Evolutionary conservation across 2,888 invertebrate species (phyloP).

Genomic region (Scrobipalpa atriplicella): DNA sequence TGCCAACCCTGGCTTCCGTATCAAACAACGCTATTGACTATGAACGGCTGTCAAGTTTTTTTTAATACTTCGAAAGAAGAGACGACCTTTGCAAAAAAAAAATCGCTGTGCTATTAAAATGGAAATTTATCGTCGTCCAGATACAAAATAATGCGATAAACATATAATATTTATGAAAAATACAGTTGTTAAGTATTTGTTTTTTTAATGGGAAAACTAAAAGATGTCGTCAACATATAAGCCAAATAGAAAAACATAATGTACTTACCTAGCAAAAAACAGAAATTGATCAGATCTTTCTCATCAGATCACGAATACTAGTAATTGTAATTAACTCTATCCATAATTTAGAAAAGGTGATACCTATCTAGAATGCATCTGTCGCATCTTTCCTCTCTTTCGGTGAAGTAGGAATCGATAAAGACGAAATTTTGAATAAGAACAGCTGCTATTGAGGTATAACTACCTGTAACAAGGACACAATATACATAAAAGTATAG

Average conservation of each 20-base stretch:
- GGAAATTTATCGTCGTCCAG: neutral
- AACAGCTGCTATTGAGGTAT: slow-evolving; percentile 11
- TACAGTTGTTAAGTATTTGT: neutral
- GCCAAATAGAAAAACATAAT: neutral
- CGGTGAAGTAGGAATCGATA: neutral
- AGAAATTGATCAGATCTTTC: neutral
- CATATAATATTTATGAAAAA: neutral
- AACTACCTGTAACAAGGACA: slow-evolving; percentile 19
- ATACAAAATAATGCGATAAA: neutral
- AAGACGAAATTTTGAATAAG: neutral
- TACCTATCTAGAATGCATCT: slow-evolving; percentile 6
- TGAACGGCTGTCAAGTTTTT: slow-evolving; percentile 4
- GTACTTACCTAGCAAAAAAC: too few relatives aligned
- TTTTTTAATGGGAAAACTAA: neutral
- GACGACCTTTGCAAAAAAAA: neutral
- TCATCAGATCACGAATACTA: neutral
- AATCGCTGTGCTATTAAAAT: neutral
- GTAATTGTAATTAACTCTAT: neutral
- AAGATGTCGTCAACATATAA: neutral
- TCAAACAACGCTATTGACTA: slow-evolving; percentile 9
- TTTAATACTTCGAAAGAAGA: neutral
- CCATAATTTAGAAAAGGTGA: neutral
- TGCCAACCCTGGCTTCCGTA: slow-evolving; percentile 13
- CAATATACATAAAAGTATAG: neutral
- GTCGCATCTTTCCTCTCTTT: slow-evolving; percentile 10